phyloP scores from a whole-genome alignment of 2,113 vertebrate genomes.

The Crotalus viridis region DNA sequence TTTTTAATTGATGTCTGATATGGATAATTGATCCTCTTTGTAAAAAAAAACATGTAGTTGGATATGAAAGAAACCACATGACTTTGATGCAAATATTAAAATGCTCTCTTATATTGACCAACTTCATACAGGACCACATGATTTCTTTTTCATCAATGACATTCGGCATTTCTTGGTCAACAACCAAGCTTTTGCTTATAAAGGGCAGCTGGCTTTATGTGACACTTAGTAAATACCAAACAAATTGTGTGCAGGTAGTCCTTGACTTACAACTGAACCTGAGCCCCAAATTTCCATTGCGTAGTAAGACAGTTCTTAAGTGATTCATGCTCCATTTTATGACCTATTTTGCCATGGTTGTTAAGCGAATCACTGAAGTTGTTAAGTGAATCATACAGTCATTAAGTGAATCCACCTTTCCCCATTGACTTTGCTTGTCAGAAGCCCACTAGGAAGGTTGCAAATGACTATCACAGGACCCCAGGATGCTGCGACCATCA shows the following conservation, averaged over 20 bases:
- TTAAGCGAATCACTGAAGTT: no score
- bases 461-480: no score
- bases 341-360: no score
- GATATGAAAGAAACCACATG: background rate
- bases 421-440: no score
- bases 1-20: background rate
- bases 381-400: no score
- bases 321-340: background rate
- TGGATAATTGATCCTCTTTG: background rate
- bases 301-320: background rate
- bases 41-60: background rate
- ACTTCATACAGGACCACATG: background rate
- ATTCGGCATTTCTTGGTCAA: background rate
- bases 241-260: background rate
- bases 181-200: background rate
- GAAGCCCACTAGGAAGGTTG: no score
- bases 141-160: background rate
- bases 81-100: background rate
- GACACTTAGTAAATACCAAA: background rate
- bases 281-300: background rate
- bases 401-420: no score
- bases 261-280: background rate
- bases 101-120: background rate
- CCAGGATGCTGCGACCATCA: no score
- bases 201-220: background rate